Percentiles rank a stretch among this genome's conserved stretches.
Conservation (phyloP, 2,113 vertebrate species). For the Chaetops frenatus region DNA sequence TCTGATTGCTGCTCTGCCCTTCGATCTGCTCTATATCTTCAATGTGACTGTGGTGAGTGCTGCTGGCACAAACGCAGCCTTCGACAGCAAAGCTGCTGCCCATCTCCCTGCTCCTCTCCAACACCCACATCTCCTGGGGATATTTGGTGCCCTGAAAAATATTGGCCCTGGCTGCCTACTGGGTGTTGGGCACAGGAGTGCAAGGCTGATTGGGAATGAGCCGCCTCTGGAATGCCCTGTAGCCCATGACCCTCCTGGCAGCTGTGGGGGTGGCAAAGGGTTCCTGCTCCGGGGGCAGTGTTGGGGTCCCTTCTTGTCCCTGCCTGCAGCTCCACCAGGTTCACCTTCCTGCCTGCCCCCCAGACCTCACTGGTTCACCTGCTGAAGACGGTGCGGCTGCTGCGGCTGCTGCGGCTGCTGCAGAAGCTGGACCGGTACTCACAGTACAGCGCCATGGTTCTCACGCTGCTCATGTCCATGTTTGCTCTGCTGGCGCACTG, state of each 20-base stretch:
- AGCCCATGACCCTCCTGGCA: background rate
- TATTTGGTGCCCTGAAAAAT: background rate
- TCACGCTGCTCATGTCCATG: constrained; percentile 88
- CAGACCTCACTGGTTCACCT: constrained; percentile 82
- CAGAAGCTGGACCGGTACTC: constrained; percentile 91
- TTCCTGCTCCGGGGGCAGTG: rapidly evolving
- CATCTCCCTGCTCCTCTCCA: background rate
- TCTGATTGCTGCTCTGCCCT: constrained; percentile 86
- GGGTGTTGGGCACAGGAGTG: no score
- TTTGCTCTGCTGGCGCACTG: constrained; percentile 90
- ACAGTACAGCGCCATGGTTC: constrained; percentile 90
- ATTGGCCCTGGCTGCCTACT: background rate
- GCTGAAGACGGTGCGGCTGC: constrained; percentile 84
- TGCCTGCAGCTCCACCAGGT: background rate
- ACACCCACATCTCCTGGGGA: background rate
- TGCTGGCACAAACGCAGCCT: background rate
- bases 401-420: constrained; percentile 83
- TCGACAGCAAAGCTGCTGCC: background rate
- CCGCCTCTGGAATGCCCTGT: background rate
- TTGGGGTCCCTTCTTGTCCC: background rate
- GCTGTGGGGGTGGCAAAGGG: no score
- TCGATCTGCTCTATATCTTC: constrained; percentile 88
- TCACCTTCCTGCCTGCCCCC: background rate
- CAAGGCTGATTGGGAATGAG: background rate
- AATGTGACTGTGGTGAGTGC: constrained; percentile 87